Base-by-base conservation (phyloP, 2,888 invertebrate genomes). In the Andrena praecox region DNA sequence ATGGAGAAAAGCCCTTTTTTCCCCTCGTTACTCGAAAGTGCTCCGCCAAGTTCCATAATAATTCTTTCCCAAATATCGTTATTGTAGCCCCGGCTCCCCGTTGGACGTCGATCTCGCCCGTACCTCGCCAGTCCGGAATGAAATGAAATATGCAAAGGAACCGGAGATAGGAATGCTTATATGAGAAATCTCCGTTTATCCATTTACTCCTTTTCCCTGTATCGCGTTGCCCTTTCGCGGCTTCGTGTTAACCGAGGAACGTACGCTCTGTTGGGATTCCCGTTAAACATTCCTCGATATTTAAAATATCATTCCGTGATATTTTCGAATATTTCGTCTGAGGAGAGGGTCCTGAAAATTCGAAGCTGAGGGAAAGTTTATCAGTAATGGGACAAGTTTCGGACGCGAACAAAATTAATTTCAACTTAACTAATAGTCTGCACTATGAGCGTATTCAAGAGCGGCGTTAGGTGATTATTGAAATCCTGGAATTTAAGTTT, bases 51-150 rank as follows among this genome's bases (percentile, higher is more conserved):
- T 90, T 89, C 85, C 67, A 88, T 87, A 89, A 90, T 90, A 90
- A 90, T 88, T 90, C 88, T 90, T 88, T 87, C 85, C 82, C 88
- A 85, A 90, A 90, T 89, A 89, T 89, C 88, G 85, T 90, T 86
- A 90, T 89, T 88, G 86, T 86, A 85, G 74, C 84, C 60, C 62
- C 77, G 82, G 82, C 72, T 72, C 75, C 85, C 83, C 77, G 78
- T 85, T 87, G 79, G 80, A 63, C 84, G 85, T 86, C 86, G 86
- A 85, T 75, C 80, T 64, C 48, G 67, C 31, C 27, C 62, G 62
- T 77, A 62, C 66, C 64, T 50, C 73, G 33, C 5, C 33, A 59
- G 35, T 66, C 52, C 27, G 12, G 63, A 78, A 70, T 68, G 59
- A 81, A 81, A 81, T 71, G 75, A 68, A 75, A 80, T 70, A 77